Base-by-base conservation (phyloP, 2,888 invertebrate species). In the Drosophila eohydei region DNA sequence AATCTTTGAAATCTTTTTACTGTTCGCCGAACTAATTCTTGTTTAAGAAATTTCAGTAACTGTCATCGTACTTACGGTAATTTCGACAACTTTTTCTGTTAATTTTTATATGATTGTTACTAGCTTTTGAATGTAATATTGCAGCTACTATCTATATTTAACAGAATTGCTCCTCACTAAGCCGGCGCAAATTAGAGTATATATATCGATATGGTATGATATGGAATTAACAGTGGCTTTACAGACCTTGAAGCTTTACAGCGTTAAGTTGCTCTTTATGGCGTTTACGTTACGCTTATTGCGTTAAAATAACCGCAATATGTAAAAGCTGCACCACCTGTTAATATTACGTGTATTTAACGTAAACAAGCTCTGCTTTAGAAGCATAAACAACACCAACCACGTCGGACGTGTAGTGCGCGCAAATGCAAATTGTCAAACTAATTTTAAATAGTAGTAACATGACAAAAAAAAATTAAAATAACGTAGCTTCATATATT, bases 321-420 rank as follows among this genome's bases (percentile, higher is more conserved):
- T 41, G 16, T 56, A 36, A 41, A 58, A 38, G 43, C 12, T 26
- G 41, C 68, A 58, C 68, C 57, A 70, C 52, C 64, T 71, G 74
- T 70, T 70, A 74, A 58, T 11, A 1, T 36, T 36, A 57, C 46
- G 61, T 52, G 30, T 14, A 9, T 32, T 51, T 48, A 72, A 71
- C 72, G 58, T 72, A 55, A 50, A 64, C 56, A 70, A 74, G 65
- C 44, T 59, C 62, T 59, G 46, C 32, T 41, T 75, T 52, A 76
- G 74, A 73, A 64, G 64, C 69, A 52, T 51, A 72, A 72, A 78
- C 78, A 76, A 73, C 51, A 26, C 16, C 52, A 36, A n/a, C 4
- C 58, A n/a, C 44, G 38, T 21, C 52, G 52, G 79, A 64, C 64
- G 78, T 71, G 71, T 52, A 7, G 50, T 56, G 74, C 77, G 74